These are phyloP conservation scores for Laterallus jamaicensis DNA, from an alignment of 2,113 vertebrate species.

Conservation along the genomic window DNA sequence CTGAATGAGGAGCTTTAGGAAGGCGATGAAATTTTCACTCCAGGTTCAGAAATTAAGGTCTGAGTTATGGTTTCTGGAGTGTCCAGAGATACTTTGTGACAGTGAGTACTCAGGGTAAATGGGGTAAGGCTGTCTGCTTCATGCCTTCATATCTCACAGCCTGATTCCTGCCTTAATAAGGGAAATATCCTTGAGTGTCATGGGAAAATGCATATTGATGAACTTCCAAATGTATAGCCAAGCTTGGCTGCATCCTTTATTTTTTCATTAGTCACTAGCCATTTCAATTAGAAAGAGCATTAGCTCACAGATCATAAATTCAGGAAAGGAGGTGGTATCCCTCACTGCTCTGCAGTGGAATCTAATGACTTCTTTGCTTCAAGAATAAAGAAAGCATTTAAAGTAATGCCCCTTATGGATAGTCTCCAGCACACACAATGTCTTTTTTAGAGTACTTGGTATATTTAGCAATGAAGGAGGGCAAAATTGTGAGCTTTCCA, in stretches of 20 bases:
- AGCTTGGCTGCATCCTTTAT: neutral
- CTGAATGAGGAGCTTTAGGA: neutral
- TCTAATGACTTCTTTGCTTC: constrained; percentile 12
- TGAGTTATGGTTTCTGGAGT: neutral
- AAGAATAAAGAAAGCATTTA: constrained; percentile 10
- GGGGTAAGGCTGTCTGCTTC: neutral
- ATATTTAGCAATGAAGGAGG: neutral
- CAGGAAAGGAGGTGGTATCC: neutral
- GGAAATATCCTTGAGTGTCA: neutral
- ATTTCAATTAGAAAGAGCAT: constrained; percentile 38
- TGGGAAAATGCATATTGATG: neutral
- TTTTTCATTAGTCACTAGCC: constrained; percentile 29
- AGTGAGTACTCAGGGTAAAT: neutral
- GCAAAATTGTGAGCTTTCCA: neutral
- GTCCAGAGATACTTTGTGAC: neutral
- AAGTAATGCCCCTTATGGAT: constrained; percentile 7
- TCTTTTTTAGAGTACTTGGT: neutral
- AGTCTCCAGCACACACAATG: neutral
- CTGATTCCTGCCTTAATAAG: neutral
- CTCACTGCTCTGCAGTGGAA: neutral
- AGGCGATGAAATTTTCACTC: neutral
- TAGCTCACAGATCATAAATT: constrained; percentile 40
- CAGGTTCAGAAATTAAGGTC: neutral
- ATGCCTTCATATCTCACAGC: neutral
- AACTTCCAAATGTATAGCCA: neutral